These are phyloP conservation scores for Drosophila paulistorum DNA, from an alignment of 1,140 invertebrate genomes.

Conservation along the genomic window DNA sequence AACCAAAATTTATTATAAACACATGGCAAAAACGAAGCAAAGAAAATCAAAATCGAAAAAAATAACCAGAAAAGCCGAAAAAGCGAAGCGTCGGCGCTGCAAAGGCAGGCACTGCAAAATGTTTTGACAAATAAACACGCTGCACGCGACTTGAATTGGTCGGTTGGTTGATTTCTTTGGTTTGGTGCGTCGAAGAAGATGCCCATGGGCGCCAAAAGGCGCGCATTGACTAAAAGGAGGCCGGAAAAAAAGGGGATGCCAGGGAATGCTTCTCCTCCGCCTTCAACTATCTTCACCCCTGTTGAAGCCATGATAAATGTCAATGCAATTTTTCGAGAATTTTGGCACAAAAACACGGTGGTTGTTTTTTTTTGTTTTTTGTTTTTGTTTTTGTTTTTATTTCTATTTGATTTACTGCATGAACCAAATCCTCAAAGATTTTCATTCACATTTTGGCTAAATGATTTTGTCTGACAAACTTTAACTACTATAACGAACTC, in stretches of 20 bases:
- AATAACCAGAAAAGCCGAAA: slow-evolving; percentile 24
- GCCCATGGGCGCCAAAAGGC: slow-evolving; percentile 4
- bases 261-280: not conserved
- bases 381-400: not conserved
- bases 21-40: slow-evolving; percentile 47
- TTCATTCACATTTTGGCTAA: not conserved
- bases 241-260: not conserved
- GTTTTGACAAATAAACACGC: slow-evolving; percentile 77
- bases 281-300: not conserved
- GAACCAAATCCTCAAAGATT: not conserved
- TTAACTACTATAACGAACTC: too few species aligned
- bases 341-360: not conserved
- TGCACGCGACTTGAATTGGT: slow-evolving; percentile 66
- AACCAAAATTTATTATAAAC: slow-evolving; percentile 73
- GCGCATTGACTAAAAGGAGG: not conserved
- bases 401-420: not conserved
- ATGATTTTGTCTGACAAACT: too few species aligned
- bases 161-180: not conserved
- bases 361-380: not conserved
- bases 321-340: not conserved
- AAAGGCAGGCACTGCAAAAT: slow-evolving; percentile 55
- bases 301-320: not conserved
- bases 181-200: slow-evolving; percentile 4
- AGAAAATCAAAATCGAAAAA: not conserved
- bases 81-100: slow-evolving; percentile 5